Percentiles rank a stretch among this genome's conserved stretches.
Conservation (phyloP, 2,888 invertebrate species). For the Drosophila longiperda region DNA sequence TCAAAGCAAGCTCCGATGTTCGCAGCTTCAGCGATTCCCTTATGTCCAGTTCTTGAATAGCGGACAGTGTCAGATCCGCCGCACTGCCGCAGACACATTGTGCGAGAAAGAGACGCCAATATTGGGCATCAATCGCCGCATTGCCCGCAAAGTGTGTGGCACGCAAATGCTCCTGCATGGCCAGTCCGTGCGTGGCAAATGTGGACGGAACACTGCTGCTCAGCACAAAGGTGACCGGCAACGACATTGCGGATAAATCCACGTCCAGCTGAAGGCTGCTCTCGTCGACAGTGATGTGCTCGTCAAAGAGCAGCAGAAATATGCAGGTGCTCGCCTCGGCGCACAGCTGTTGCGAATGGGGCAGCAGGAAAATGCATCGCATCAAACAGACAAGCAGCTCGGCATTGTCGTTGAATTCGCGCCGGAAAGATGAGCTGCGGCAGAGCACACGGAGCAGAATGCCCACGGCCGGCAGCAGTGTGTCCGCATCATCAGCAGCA, state of each 20-base stretch:
- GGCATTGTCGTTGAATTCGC: conserved; percentile 65
- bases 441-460: conserved; percentile 47
- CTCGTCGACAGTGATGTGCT: conserved; percentile 57
- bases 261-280: conserved; percentile 53
- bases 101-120: conserved; percentile 68
- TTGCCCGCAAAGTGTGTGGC: conserved; percentile 36
- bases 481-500: conserved; percentile 3
- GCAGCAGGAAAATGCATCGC: conserved; percentile 76
- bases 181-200: conserved; percentile 27
- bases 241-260: conserved; percentile 58
- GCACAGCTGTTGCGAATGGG: conserved; percentile 69
- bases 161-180: conserved; percentile 23
- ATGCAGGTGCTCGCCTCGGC: conserved; percentile 75
- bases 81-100: conserved; percentile 25
- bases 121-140: conserved; percentile 32
- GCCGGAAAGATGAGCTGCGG: conserved; percentile 69
- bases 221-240: conserved; percentile 74
- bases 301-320: conserved; percentile 75
- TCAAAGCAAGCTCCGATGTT: conserved; percentile 68
- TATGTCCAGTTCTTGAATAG: conserved; percentile 63
- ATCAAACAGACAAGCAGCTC: conserved; percentile 76
- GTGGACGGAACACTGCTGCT: conserved; percentile 14
- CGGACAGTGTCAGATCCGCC: conserved; percentile 21
- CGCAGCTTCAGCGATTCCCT: conserved; percentile 61
- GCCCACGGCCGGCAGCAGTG: conserved; percentile 73